Percentiles rank a stretch among this genome's conserved stretches.
phyloP scores from a whole-genome alignment of 1,140 invertebrate species.

The Helicoverpa zea region DNA sequence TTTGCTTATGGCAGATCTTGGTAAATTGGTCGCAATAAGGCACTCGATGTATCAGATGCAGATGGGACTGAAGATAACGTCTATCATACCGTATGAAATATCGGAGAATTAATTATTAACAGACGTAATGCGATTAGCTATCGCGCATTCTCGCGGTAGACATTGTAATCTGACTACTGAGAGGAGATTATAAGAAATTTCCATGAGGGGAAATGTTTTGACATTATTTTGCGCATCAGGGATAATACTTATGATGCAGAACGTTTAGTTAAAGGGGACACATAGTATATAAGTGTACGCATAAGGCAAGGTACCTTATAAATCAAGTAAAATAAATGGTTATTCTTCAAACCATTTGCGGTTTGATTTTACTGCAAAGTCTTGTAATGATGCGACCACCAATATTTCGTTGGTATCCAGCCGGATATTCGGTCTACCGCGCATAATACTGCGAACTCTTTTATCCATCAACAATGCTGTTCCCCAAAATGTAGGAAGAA shows the following conservation, averaged over 20 bases:
- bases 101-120: constrained; percentile 73
- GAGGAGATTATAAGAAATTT: constrained; percentile 48
- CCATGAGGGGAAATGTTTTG: constrained; percentile 40
- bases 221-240: constrained; percentile 38
- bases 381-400: constrained; percentile 1
- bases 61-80: constrained; percentile 69
- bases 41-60: constrained; percentile 63
- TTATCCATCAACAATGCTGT: constrained; percentile 4
- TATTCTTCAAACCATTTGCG: background rate
- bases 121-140: constrained; percentile 72
- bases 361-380: background rate
- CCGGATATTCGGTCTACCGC: constrained; percentile 36
- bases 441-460: constrained; percentile 23
- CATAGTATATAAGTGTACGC: background rate
- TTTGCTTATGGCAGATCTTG: constrained; percentile 42
- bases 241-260: constrained; percentile 4
- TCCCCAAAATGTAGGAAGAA: background rate
- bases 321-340: too few species aligned
- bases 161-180: constrained; percentile 63
- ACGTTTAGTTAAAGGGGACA: background rate
- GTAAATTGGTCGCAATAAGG: constrained; percentile 51
- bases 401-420: constrained; percentile 2
- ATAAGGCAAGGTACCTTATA: too few species aligned
- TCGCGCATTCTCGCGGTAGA: constrained; percentile 62
- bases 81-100: constrained; percentile 67